Conservation (phyloP, 1,140 invertebrate species). For the Onthophagus taurus region DNA sequence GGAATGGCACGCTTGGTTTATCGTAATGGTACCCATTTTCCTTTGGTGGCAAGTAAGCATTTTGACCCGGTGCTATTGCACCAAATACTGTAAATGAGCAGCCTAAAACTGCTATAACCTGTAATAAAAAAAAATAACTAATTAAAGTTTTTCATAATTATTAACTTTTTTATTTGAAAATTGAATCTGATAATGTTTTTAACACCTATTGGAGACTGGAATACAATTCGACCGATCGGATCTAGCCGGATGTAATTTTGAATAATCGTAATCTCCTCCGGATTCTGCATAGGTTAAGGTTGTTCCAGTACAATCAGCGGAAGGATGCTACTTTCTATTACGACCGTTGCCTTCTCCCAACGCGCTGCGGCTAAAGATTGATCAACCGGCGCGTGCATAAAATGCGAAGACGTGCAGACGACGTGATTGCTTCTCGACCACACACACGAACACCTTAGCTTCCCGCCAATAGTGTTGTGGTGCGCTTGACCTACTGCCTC, state of each 20-base stretch:
- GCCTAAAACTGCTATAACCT: slow-evolving; percentile 37
- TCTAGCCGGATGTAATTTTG: slow-evolving; percentile 9
- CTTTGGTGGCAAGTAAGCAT: slow-evolving; percentile 54
- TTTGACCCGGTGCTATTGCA: slow-evolving; percentile 43
- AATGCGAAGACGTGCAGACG: not conserved
- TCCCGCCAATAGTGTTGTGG: too few relatives aligned
- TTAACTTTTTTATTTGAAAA: too few relatives aligned
- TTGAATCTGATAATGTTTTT: not conserved
- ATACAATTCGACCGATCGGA: too few relatives aligned
- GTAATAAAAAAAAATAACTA: slow-evolving; percentile 20
- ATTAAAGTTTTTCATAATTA: too few relatives aligned
- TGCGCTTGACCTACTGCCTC: too few relatives aligned
- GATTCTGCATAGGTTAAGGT: slow-evolving; percentile 12
- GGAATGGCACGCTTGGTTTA: slow-evolving; percentile 47
- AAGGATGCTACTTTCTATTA: slow-evolving; percentile 11
- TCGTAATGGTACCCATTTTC: slow-evolving; percentile 43
- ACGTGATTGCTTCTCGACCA: slow-evolving; percentile 1
- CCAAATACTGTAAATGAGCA: slow-evolving; percentile 33
- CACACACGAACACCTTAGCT: not conserved
- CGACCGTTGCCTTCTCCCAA: slow-evolving; percentile 4
- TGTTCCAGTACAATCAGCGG: slow-evolving; percentile 8
- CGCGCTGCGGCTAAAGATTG: too few relatives aligned
- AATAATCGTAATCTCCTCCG: slow-evolving; percentile 10
- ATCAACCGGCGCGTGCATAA: slow-evolving; percentile 4
- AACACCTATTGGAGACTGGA: not conserved